Percentiles rank a stretch among this genome's conserved stretches.
phyloP scores from a whole-genome alignment of 2,113 vertebrate species.

The Condylura cristata region DNA sequence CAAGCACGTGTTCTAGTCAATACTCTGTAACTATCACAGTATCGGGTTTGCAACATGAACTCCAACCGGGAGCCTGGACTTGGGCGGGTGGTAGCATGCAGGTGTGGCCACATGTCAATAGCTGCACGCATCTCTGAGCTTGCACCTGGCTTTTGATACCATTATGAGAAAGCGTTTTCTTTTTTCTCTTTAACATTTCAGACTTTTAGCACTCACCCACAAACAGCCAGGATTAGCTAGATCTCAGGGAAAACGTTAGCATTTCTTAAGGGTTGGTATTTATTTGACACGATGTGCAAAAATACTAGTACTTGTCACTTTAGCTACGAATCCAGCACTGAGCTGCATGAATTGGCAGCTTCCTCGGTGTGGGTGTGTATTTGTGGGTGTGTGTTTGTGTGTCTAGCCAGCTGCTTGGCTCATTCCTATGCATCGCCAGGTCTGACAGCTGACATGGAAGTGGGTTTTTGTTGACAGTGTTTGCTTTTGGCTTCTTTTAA shows the following conservation, averaged over 20 bases:
- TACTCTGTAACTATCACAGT: not conserved
- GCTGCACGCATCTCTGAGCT: not conserved
- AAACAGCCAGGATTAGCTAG: slow-evolving; percentile 64
- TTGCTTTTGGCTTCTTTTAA: slow-evolving; percentile 14
- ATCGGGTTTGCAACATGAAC: not conserved
- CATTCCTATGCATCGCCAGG: not conserved
- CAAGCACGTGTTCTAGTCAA: not conserved
- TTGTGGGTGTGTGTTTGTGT: not conserved
- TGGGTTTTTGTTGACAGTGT: not conserved
- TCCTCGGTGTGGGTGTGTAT: not conserved
- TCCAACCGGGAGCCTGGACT: not conserved
- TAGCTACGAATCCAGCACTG: slow-evolving; percentile 53
- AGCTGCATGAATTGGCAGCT: slow-evolving; percentile 54
- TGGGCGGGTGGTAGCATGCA: not conserved
- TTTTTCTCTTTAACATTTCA: slow-evolving; percentile 65
- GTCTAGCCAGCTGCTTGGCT: slow-evolving; percentile 4
- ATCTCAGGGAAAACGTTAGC: not conserved
- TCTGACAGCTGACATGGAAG: not conserved
- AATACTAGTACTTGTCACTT: slow-evolving; percentile 57
- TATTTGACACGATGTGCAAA: slow-evolving; percentile 65
- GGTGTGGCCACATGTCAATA: not conserved
- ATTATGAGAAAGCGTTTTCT: slow-evolving; percentile 16
- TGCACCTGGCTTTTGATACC: not conserved
- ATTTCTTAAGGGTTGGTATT: slow-evolving; percentile 64
- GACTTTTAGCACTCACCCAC: slow-evolving; percentile 60